Evolutionary conservation across 2,888 invertebrate species (phyloP).

Genomic region (Cerceris ruficornis): DNA sequence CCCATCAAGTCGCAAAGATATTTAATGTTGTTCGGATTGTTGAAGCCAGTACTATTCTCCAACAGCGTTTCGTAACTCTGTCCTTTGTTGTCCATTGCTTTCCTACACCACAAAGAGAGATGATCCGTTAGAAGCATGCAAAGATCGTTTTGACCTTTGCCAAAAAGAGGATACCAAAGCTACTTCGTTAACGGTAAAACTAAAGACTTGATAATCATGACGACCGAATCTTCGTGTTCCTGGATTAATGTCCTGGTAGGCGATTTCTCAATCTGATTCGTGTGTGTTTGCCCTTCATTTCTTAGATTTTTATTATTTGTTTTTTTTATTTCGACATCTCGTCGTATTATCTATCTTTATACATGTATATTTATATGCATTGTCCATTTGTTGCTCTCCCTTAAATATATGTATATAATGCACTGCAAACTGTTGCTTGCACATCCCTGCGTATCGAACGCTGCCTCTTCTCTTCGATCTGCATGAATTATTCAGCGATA

Average conservation of each 20-base stretch:
- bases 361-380: constrained; percentile 19
- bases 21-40: constrained; percentile 94
- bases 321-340: constrained; percentile 34
- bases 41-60: constrained; percentile 92
- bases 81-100: constrained; percentile 90
- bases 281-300: constrained; percentile 31
- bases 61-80: constrained; percentile 91
- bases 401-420: constrained; percentile 28
- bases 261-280: constrained; percentile 20
- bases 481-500: constrained; percentile 68
- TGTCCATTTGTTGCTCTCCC: constrained; percentile 35
- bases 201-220: constrained; percentile 69
- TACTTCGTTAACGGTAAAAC: constrained; percentile 77
- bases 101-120: constrained; percentile 84
- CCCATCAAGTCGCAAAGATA: constrained; percentile 90
- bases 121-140: constrained; percentile 57
- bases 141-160: constrained; percentile 58
- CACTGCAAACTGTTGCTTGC: constrained; percentile 23
- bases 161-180: constrained; percentile 72
- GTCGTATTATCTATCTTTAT: constrained; percentile 46
- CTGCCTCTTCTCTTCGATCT: constrained; percentile 62
- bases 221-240: constrained; percentile 55
- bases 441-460: constrained; percentile 42
- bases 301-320: constrained; percentile 2
- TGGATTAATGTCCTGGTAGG: constrained; percentile 32